Evolutionary conservation across 2,113 vertebrate species (phyloP), one percentile per base, ranked within the genome.

Genomic region (Ivindomyrus marchei): DNA sequence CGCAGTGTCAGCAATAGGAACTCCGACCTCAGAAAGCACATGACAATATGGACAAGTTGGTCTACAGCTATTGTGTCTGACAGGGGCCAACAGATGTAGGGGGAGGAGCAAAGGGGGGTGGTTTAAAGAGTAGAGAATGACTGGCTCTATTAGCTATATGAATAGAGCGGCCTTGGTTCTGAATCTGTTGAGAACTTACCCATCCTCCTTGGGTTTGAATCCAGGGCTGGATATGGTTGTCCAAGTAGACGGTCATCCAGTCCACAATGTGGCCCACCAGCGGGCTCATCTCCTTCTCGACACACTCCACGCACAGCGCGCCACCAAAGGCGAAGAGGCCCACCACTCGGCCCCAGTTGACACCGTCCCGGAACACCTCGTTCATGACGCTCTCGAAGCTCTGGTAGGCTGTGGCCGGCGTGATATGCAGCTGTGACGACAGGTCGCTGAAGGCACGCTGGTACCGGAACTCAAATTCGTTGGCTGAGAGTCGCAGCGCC

Each of bases 331-430:
- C 98, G 86, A 99, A 99, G 93, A 99, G 98, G 49, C 98, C 98
- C 92, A 99, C 97, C 85, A 99, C 96, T 89, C 98, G 97, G 11
- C 98, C 98, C 98, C 98, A 99, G 97, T 99, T 99, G 94, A 98
- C 97, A n/a, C 98, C 98, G 53, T 99, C 98, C 0, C 97, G 97
- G 95, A 99, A 99, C 92, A 99, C 97, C 96, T 99, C 98, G 0
- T 98, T 96, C 96, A 99, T 98, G 58, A 99, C 98, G 91, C 97
- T 97, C 95, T 98, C 98, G 19, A 99, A 99, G 96, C 98, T 99
- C 91, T 98, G 98, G 93, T 99, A 98, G 0, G 97, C 98, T 0
- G 98, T 99, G 95, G 95, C 97, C 0, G 96, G 98, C 62, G 98
- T 99, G 95, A 99, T 98, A 94, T 99, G 98, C 91, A 99, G 97